These are phyloP conservation scores for Agriopis aurantiaria DNA, from an alignment of 2,888 invertebrate genomes.

Conservation along the genomic window DNA sequence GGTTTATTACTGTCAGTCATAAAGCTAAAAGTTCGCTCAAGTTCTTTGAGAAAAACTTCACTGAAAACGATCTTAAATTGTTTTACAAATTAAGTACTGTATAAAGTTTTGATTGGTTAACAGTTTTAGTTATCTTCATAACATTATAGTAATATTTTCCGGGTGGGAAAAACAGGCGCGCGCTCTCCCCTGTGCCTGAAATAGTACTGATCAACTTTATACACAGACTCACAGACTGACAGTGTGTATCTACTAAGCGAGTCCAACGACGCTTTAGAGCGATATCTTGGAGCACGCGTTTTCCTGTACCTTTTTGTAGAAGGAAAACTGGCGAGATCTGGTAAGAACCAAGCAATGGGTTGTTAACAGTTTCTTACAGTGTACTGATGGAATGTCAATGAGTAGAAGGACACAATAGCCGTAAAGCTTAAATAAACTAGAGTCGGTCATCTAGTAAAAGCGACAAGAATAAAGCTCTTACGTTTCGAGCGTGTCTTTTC, in stretches of 20 bases:
- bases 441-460: slow-evolving; percentile 63
- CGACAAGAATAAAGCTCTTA: slow-evolving; percentile 60
- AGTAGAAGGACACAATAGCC: slow-evolving; percentile 60
- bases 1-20: slow-evolving; percentile 6
- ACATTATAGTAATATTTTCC: slow-evolving; percentile 20
- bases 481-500: slow-evolving; percentile 53
- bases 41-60: slow-evolving; percentile 3
- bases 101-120: slow-evolving; percentile 2
- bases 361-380: slow-evolving; percentile 33
- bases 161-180: slow-evolving; percentile 53
- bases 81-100: not conserved
- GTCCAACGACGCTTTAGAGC: slow-evolving; percentile 45
- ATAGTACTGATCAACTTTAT: slow-evolving; percentile 69
- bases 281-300: slow-evolving; percentile 45
- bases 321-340: not conserved
- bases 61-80: slow-evolving; percentile 10
- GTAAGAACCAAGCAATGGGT: slow-evolving; percentile 46
- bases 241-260: slow-evolving; percentile 32
- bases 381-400: slow-evolving; percentile 5
- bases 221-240: slow-evolving; percentile 38
- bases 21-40: slow-evolving; percentile 17
- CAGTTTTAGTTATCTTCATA: slow-evolving; percentile 16
- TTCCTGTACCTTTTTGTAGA: slow-evolving; percentile 56
- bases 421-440: slow-evolving; percentile 64
- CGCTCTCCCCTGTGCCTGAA: slow-evolving; percentile 61